A percentile compares a stretch with the other conserved stretches of the same genome.
phyloP scores from a whole-genome alignment of 2,888 invertebrate genomes.

The Tanypteryx hageni region DNA sequence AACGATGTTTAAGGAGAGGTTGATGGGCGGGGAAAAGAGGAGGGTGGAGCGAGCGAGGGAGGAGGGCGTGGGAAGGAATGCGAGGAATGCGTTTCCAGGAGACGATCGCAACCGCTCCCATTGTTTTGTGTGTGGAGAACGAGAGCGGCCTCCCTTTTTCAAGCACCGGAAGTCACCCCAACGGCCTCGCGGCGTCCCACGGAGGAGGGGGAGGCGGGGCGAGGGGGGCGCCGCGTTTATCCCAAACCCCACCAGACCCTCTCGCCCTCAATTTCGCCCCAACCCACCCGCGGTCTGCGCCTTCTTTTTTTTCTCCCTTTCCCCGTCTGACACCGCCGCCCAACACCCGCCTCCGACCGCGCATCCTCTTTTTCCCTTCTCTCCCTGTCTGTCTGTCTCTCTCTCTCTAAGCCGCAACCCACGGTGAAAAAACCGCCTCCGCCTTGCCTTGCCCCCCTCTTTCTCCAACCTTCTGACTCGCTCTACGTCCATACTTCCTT shows the following conservation, averaged over 20 bases:
- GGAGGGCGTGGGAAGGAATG: constrained; percentile 47
- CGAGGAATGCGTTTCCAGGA: constrained; percentile 44
- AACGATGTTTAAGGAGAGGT: background rate
- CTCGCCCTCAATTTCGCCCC: background rate
- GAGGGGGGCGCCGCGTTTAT: background rate
- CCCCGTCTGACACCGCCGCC: background rate
- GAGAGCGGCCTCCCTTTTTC: background rate
- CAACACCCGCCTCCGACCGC: constrained; percentile 7
- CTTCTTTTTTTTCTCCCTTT: background rate
- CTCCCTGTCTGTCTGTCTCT: too few species aligned
- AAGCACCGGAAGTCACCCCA: constrained; percentile 52
- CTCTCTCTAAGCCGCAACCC: background rate
- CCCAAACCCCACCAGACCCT: background rate
- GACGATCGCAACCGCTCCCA: constrained; percentile 48
- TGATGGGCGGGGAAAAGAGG: constrained; percentile 30
- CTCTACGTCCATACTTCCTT: background rate
- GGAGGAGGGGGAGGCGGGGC: background rate
- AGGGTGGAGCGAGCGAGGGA: background rate
- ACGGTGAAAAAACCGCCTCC: background rate
- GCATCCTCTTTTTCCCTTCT: background rate
- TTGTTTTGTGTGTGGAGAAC: constrained; percentile 16
- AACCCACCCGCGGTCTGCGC: background rate
- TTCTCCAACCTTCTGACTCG: background rate
- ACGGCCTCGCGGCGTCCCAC: background rate
- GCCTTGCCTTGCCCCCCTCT: background rate